A percentile compares a stretch with the other conserved stretches of the same genome.
These are phyloP conservation scores for Orientallactaga bullata DNA, from an alignment of 2,113 vertebrate species.

Conservation along the genomic window DNA sequence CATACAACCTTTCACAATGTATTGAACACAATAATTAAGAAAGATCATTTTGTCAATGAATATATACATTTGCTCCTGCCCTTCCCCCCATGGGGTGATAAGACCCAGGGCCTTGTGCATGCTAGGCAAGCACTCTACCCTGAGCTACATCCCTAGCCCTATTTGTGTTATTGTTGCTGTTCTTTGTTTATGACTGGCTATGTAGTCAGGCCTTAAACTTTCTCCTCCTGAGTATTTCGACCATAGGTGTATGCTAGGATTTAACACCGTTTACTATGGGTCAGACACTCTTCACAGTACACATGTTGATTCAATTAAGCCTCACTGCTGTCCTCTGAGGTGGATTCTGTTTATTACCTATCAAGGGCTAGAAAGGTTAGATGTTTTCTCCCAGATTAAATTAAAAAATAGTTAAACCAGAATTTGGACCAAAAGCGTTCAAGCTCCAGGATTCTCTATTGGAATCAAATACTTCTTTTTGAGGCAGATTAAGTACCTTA, in stretches of 20 bases:
- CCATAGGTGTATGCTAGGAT: neutral
- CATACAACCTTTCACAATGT: neutral
- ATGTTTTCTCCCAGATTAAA: neutral
- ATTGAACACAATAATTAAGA: neutral
- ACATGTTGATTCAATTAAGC: neutral
- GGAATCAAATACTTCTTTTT: neutral
- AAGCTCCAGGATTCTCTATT: conserved; percentile 2
- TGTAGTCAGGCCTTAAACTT: neutral
- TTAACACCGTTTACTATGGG: neutral
- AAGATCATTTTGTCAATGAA: neutral
- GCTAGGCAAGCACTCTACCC: neutral
- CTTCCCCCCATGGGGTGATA: neutral
- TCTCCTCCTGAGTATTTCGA: neutral
- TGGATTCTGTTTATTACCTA: neutral
- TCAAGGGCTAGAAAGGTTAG: neutral
- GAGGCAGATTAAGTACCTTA: neutral
- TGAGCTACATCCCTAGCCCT: neutral
- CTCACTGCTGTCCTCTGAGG: neutral
- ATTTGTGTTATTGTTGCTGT: neutral
- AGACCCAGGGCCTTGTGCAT: neutral
- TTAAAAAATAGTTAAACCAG: neutral
- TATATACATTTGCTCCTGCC: neutral
- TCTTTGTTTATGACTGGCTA: neutral
- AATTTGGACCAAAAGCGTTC: conserved; percentile 6
- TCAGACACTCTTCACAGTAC: neutral